phyloP scores from a whole-genome alignment of 1,140 invertebrate genomes.

The Adelges cooleyi region DNA sequence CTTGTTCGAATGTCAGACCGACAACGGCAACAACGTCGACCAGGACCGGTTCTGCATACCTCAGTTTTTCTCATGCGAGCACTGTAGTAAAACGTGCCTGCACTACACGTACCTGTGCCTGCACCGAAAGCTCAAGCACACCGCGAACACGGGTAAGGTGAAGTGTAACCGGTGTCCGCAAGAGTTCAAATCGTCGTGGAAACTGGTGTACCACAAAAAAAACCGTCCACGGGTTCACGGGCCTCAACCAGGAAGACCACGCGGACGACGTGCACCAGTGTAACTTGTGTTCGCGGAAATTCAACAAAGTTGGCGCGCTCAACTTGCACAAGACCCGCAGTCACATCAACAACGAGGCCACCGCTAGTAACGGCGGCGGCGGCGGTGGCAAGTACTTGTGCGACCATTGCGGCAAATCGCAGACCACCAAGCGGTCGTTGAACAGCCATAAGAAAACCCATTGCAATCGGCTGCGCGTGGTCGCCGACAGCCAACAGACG shows the following conservation, averaged over 20 bases:
- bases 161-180: background rate
- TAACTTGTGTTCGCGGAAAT: background rate
- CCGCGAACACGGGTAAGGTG: constrained; percentile 34
- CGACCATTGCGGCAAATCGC: constrained; percentile 42
- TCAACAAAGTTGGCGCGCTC: constrained; percentile 8
- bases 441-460: constrained; percentile 42
- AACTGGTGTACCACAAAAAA: constrained; percentile 3
- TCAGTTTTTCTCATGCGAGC: constrained; percentile 42
- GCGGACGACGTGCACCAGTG: background rate
- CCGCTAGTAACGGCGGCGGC: no score
- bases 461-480: no score
- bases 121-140: constrained; percentile 41
- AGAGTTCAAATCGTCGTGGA: constrained; percentile 13
- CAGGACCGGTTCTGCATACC: constrained; percentile 41
- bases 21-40: constrained; percentile 31
- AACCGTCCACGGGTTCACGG: background rate
- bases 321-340: constrained; percentile 17
- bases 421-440: constrained; percentile 41
- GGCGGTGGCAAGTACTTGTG: constrained; percentile 38
- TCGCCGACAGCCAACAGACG: no score
- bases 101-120: constrained; percentile 40
- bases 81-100: constrained; percentile 28
- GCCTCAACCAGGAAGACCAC: background rate
- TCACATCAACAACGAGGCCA: background rate
- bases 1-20: constrained; percentile 31